A percentile compares a stretch with the other conserved stretches of the same genome.
Conservation (phyloP, 2,113 vertebrate species). For the Eclectus roratus region DNA sequence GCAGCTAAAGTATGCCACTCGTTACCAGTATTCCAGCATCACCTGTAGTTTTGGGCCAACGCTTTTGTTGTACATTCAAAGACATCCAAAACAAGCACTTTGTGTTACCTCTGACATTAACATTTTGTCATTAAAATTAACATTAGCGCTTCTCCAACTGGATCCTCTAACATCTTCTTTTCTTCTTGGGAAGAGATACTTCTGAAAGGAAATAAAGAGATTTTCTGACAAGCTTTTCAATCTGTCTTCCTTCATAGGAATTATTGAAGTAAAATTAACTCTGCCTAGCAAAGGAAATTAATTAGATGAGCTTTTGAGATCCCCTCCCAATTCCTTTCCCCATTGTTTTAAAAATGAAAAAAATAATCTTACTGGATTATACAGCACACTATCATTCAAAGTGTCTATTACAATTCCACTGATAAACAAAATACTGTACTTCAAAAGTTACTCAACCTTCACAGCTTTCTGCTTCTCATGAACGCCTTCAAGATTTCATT, state of each 20-base stretch:
- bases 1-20: not conserved
- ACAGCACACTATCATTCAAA: not conserved
- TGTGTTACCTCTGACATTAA: not conserved
- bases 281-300: not conserved
- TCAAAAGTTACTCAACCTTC: not conserved
- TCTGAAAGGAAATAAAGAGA: conserved; percentile 68
- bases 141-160: not conserved
- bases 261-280: not conserved
- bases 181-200: conserved; percentile 56
- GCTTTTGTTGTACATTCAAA: not conserved
- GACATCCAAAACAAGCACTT: not conserved
- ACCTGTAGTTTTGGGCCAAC: not conserved
- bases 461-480: not conserved
- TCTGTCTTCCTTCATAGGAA: not conserved
- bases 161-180: conserved; percentile 46
- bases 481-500: not conserved
- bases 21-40: not conserved
- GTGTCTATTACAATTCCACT: not conserved
- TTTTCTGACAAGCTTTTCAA: conserved; percentile 2
- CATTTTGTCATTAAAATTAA: not conserved
- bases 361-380: not conserved
- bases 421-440: not conserved
- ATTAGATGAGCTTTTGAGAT: not conserved
- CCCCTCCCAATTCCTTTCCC: not conserved
- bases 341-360: not conserved